Conservation (phyloP, 2,113 vertebrate genomes). For the Marmota flaviventris region DNA sequence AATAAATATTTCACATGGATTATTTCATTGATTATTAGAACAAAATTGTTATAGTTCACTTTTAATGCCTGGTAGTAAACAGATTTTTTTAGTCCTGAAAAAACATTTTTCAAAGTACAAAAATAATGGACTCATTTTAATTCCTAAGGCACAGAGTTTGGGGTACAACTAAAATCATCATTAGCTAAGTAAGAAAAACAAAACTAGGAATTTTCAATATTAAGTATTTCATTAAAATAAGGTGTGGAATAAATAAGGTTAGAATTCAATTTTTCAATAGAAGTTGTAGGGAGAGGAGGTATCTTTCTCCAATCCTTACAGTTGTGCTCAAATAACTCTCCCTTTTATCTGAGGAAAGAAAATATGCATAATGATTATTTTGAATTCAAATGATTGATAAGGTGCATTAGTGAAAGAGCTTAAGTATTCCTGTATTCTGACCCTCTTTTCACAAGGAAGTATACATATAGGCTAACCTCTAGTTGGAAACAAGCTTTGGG, state of each 20-base stretch:
- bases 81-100: conserved; percentile 57
- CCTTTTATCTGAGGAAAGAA: not conserved
- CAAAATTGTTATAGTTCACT: conserved; percentile 55
- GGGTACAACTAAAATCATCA: not conserved
- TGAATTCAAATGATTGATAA: not conserved
- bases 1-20: conserved; percentile 26
- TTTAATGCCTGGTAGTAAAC: conserved; percentile 17
- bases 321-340: not conserved
- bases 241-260: not conserved
- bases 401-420: not conserved
- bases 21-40: not conserved
- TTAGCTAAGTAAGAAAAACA: not conserved
- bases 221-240: conserved; percentile 23
- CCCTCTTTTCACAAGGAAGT: not conserved
- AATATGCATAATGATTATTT: not conserved
- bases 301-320: not conserved
- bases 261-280: not conserved
- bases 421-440: not conserved
- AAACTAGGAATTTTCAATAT: not conserved
- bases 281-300: not conserved
- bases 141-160: not conserved
- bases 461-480: no score
- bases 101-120: conserved; percentile 46
- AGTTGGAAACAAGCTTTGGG: not conserved
- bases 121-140: not conserved